Base-by-base conservation (phyloP, 2,888 invertebrate species). In the Scaptomyza tumidula region DNA sequence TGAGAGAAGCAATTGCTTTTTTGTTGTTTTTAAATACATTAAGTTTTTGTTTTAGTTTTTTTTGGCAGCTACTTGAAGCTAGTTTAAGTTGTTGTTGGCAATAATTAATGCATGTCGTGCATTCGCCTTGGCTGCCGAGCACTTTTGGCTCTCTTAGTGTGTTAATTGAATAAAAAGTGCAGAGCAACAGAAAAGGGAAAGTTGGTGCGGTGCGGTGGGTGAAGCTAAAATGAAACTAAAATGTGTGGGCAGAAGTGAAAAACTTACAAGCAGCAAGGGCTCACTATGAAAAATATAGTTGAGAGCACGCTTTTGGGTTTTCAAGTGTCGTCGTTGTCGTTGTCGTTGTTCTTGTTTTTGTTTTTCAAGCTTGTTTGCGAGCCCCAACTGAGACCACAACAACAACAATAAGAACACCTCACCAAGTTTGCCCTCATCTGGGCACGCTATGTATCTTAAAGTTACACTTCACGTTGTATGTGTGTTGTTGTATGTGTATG, bases 91-190 rank as follows among this genome's bases (percentile, higher is more conserved):
- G 72, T 77, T 71, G 80, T 76, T 83, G 71, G 19, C 19, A 19
- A 19, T 71, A 80, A 80, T 83, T 69, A 83, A 80, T 86, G 75
- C 80, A 73, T 70, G 71, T 55, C 73, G 54, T 73, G 58, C 75
- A 72, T 50, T 71, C 56, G 75, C 78, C 76, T 72, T 75, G 75
- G 61, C 45, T 52, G 59, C 58, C 53, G 48, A 39, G n/a, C n/a
- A n/a, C n/a, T n/a, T n/a, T n/a, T n/a, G n/a, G n/a, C n/a, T n/a
- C n/a, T 52, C 60, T 57, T 55, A 55, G 68, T 77, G 68, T 75
- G 83, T 75, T 87, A 84, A 84, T 84, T 84, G 85, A 84, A 84
- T 87, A 70, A 81, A 84, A 84, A 81, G 73, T 76, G 57, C 59
- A 64, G 56, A 19, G 56, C 44, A 55, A 45, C 48, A 27, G 43